Conservation (phyloP, 64 coral and sea anemone species). For the Acropora tenuis region DNA sequence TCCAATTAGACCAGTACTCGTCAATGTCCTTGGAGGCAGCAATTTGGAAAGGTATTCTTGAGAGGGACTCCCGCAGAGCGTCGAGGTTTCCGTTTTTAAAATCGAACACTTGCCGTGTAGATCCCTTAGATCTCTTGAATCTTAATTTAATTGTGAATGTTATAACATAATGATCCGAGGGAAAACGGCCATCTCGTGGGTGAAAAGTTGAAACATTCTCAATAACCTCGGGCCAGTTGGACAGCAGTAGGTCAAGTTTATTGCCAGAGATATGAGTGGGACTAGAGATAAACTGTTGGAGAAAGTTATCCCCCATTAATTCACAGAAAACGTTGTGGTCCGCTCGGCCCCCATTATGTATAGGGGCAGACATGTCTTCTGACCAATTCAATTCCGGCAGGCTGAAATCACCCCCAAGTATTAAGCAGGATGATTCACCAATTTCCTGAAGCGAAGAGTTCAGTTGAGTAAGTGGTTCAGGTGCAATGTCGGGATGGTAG, state of each 20-base stretch:
- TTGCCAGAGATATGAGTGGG: slow-evolving; percentile 38
- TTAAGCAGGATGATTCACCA: no score
- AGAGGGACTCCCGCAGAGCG: not conserved
- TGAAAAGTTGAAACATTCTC: slow-evolving; percentile 11
- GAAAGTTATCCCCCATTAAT: slow-evolving; percentile 57
- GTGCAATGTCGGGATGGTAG: slow-evolving; percentile 50
- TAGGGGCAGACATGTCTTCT: not conserved
- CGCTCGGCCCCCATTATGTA: not conserved
- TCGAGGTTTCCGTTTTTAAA: slow-evolving; percentile 40
- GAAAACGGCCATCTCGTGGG: no score
- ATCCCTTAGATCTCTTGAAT: slow-evolving; percentile 24
- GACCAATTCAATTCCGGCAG: slow-evolving; percentile 24
- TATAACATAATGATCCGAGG: no score
- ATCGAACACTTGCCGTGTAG: slow-evolving; percentile 1
- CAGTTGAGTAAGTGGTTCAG: slow-evolving; percentile 29
- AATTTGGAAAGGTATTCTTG: not conserved
- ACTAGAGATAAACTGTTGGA: slow-evolving; percentile 24
- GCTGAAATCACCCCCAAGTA: no score
- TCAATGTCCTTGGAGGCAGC: slow-evolving; percentile 15
- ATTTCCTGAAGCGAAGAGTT: slow-evolving; percentile 20
- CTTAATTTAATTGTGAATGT: slow-evolving; percentile 9
- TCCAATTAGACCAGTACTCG: slow-evolving; percentile 52
- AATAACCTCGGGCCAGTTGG: slow-evolving; percentile 25
- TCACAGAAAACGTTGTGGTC: slow-evolving; percentile 42
- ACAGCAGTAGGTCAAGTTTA: slow-evolving; percentile 42